Percentiles rank a stretch among this genome's conserved stretches.
phyloP scores from a whole-genome alignment of 2,797 vertebrate genomes.

The Myotis planiceps region DNA sequence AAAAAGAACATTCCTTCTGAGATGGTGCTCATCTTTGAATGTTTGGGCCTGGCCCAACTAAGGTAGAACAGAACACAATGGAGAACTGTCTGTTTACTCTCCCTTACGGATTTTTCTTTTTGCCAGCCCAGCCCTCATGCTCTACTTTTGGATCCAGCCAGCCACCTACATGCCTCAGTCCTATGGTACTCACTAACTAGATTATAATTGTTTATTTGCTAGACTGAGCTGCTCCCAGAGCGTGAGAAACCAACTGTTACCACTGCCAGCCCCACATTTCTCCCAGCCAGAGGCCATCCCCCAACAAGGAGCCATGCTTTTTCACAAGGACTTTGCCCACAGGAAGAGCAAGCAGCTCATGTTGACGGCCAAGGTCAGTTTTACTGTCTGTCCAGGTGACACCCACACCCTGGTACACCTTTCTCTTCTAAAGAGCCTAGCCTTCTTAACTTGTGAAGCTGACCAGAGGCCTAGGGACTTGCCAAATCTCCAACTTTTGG shows the following conservation, averaged over 20 bases:
- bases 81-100: background rate
- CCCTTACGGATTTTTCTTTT: background rate
- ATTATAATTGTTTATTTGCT: background rate
- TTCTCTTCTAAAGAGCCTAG: background rate
- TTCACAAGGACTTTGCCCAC: background rate
- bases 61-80: background rate
- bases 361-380: background rate
- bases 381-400: background rate
- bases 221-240: background rate
- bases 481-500: background rate
- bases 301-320: background rate
- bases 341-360: background rate
- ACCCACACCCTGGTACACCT: background rate
- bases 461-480: background rate
- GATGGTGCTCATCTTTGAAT: background rate
- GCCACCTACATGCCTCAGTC: background rate
- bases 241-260: background rate
- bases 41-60: background rate
- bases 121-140: too few species aligned
- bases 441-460: background rate
- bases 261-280: background rate
- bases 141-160: background rate
- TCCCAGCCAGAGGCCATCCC: background rate
- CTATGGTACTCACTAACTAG: background rate
- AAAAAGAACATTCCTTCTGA: constrained; percentile 20